Conservation (phyloP, 2,888 invertebrate genomes). For the Sinodicranocentrus sp. region DNA sequence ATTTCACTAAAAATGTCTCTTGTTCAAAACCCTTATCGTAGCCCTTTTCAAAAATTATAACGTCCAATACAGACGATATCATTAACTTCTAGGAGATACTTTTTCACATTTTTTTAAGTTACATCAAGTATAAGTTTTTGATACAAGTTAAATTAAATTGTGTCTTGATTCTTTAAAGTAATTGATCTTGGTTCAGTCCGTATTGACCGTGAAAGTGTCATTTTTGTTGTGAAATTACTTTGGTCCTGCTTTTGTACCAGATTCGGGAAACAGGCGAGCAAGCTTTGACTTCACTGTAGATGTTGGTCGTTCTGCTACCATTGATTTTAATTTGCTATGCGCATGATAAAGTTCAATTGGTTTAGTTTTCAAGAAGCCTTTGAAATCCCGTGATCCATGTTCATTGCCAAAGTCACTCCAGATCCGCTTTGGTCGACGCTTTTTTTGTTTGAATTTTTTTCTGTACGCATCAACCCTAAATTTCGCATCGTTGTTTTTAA, state of each 20-base stretch:
- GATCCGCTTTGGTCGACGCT: background rate
- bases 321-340: constrained; percentile 13
- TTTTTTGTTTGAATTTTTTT: constrained; percentile 26
- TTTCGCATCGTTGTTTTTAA: constrained; percentile 4
- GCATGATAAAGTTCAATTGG: constrained; percentile 10
- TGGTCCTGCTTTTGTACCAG: background rate
- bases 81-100: background rate
- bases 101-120: too few relatives aligned
- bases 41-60: constrained; percentile 8
- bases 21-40: too few relatives aligned
- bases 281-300: constrained; percentile 20
- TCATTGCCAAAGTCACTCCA: constrained; percentile 28
- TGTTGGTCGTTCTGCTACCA: constrained; percentile 15
- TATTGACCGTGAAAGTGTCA: background rate
- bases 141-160: background rate
- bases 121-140: background rate
- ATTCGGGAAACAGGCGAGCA: background rate
- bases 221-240: background rate
- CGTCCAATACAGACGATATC: constrained; percentile 1
- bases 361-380: background rate
- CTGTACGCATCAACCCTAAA: constrained; percentile 2
- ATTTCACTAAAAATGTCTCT: too few relatives aligned
- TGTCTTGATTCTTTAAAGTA: constrained; percentile 13
- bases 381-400: background rate
- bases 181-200: constrained; percentile 6